Base-by-base conservation (phyloP, 2,888 invertebrate genomes). In the Mimas tiliae region DNA sequence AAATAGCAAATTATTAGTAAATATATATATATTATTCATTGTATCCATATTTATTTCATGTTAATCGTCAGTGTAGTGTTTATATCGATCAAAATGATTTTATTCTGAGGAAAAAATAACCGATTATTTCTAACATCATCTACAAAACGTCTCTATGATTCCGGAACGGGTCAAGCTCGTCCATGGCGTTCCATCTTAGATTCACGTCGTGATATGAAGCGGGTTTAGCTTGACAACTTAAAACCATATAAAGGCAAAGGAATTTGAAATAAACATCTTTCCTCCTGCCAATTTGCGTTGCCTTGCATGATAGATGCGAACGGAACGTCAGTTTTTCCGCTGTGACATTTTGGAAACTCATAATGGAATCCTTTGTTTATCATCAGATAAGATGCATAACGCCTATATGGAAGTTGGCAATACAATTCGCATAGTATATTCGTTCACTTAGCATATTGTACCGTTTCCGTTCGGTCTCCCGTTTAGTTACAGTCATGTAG, bases 391-490 rank as follows among this genome's bases (percentile, higher is more conserved):
- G 38, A 55, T 55, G 55, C 34, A 55, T 12, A 38, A 51, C 34
- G 19, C 33, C 12, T 47, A 47, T 65, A 55, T 34, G 66, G 63
- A 66, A 66, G 48, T 66, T 34, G 19, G 27, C 48, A 63, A 47
- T 42, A 66, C 48, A 27, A 21, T 48, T 55, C 47, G 66, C 48
- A 65, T 21, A 38, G 55, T 16, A 55, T 55, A 55, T 65, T 65
- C 34, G 33, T 65, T 63, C 65, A 72, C 68, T 80, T 77, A 76
- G 71, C 74, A 77, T 76, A 75, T 68, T 70, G 70, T 77, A 73
- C 75, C 71, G 79, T 80, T 80, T 78, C 67, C 73, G 2, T 42
- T 9, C 9, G 11, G 70, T 64, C 69, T 70, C 66, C 68, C 47
- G 70, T 74, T 72, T 71, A 21, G 63, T 72, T 72, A 66, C 64